phyloP scores from a whole-genome alignment of 2,888 invertebrate species.

The Melanostoma scalare region DNA sequence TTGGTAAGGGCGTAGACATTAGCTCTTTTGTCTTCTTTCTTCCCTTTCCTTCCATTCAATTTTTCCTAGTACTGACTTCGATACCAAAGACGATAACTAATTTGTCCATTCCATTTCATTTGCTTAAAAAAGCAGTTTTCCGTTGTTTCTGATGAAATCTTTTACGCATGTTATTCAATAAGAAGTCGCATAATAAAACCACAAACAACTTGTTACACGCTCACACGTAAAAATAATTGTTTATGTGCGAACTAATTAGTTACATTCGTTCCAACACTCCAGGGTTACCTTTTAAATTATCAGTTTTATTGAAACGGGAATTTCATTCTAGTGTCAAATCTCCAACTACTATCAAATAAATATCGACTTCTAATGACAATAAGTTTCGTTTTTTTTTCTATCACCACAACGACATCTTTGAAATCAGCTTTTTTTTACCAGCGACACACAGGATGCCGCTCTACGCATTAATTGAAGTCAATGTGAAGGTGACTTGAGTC shows the following conservation, averaged over 20 bases:
- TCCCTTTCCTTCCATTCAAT: too few species aligned
- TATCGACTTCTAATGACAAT: constrained; percentile 54
- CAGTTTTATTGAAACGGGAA: constrained; percentile 31
- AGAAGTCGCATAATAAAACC: constrained; percentile 3
- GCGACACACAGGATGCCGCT: constrained; percentile 31
- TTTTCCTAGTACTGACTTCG: too few species aligned
- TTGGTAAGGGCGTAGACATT: too few species aligned
- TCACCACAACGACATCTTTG: constrained; percentile 22
- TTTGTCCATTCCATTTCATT: too few species aligned
- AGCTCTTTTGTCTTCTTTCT: too few species aligned
- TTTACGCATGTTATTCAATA: too few species aligned
- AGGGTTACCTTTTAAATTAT: constrained; percentile 24
- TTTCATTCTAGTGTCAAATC: constrained; percentile 42
- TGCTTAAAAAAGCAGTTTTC: too few species aligned
- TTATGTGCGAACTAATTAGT: constrained; percentile 52
- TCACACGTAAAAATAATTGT: constrained; percentile 16
- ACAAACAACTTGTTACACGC: constrained; percentile 25
- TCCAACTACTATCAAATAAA: constrained; percentile 39
- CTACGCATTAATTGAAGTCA: constrained; percentile 53
- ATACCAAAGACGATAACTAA: too few species aligned
- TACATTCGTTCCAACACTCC: constrained; percentile 48
- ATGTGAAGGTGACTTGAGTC: constrained; percentile 41
- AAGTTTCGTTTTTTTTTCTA: constrained; percentile 21
- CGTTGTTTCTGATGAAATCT: too few species aligned
- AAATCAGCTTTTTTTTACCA: constrained; percentile 16